Base-by-base conservation (phyloP, 2,113 vertebrate genomes). In the Patagioenas fasciata region DNA sequence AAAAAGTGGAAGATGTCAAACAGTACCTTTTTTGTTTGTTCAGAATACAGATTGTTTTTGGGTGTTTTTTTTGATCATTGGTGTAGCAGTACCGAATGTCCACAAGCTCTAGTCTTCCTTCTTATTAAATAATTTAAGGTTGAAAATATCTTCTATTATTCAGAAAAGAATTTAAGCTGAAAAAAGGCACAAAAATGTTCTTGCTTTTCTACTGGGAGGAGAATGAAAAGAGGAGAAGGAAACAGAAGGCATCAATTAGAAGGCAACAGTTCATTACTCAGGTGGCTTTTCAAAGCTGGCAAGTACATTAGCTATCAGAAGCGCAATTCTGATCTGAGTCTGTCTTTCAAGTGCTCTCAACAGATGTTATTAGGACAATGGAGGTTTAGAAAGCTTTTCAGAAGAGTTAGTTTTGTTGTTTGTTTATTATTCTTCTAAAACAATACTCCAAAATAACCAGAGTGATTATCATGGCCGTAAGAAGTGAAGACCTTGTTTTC, bases 291-390 rank as follows among this genome's bases (percentile, higher is more conserved):
- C 70, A 78, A 88, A 96, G 64, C 10, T 91, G 81, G 70, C 88
- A 95, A 91, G 81, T 96, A 70, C 50, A 34, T 96, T 95, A 96
- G 67, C 89, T 85, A 38, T 58, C 79, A 96, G 85, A 79, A 96
- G 88, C 92, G 66, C 47, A 77, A 29, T 86, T 96, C 92, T 80
- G 95, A 94, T 85, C 31, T 65, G 56, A 86, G 47, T 58, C 16
- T 89, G 73, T 78, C 85, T 95, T 96, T 89, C 72, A 87, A 79
- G 70, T 80, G 25, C 79, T 96, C 71, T 95, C 94, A 87, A 72
- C 93, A 92, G 94, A 85, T 70, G 56, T 93, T 92, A 20, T 60
- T 74, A 75, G 81, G 93, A 95, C 77, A 96, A 71, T 85, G 89
- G 73, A 97, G 67, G 17, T 56, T 93, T 88, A 62, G 38, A 62